A percentile compares a stretch with the other conserved stretches of the same genome.
phyloP scores from a whole-genome alignment of 2,888 invertebrate genomes.

The Arctia plantaginis region DNA sequence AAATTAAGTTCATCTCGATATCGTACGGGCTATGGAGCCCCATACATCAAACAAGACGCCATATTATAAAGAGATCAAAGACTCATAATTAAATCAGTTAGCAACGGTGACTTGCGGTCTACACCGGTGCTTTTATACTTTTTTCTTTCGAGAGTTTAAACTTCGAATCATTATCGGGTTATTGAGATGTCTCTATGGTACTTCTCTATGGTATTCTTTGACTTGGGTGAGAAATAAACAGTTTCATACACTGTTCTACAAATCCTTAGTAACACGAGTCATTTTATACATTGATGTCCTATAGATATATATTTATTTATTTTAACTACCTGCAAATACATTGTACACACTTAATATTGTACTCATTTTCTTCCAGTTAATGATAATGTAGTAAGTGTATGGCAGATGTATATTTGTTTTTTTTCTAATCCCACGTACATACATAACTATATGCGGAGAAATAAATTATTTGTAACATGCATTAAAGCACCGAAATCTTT shows the following conservation, averaged over 20 bases:
- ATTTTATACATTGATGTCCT: constrained; percentile 2
- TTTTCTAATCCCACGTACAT: too few relatives aligned
- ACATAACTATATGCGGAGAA: too few relatives aligned
- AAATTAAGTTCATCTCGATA: constrained; percentile 14
- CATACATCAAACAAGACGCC: constrained; percentile 32
- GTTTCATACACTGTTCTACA: background rate
- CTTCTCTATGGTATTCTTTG: constrained; percentile 8
- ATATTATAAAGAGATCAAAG: constrained; percentile 53
- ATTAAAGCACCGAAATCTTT: too few relatives aligned
- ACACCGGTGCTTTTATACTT: constrained; percentile 22
- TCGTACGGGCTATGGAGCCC: constrained; percentile 5
- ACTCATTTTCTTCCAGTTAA: too few relatives aligned
- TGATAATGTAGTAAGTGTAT: too few relatives aligned
- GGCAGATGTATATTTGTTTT: too few relatives aligned
- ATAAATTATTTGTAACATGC: too few relatives aligned
- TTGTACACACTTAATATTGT: too few relatives aligned
- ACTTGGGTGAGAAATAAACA: constrained; percentile 14
- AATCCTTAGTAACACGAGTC: background rate
- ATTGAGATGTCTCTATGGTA: constrained; percentile 29
- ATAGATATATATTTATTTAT: background rate
- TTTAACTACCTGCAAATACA: too few relatives aligned
- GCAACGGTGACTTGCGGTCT: constrained; percentile 41
- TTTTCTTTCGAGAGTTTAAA: constrained; percentile 35
- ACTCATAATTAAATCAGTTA: constrained; percentile 54
- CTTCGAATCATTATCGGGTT: constrained; percentile 43